Conservation (phyloP, 2,113 vertebrate species). For the Vulpes lagopus region DNA sequence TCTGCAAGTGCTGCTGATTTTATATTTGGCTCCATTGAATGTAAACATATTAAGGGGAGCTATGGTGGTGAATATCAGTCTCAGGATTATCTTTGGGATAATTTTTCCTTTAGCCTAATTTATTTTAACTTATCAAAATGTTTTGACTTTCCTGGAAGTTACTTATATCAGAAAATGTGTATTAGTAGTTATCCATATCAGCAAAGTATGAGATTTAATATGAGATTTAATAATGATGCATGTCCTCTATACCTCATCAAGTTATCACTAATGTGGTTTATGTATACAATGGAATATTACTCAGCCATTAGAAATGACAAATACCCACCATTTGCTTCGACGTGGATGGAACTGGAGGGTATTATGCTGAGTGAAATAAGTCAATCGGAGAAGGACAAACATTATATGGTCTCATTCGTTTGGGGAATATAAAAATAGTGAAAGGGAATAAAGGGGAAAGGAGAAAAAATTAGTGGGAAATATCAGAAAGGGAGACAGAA, state of each 20-base stretch:
- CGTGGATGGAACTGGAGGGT: no score
- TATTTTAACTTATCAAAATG: background rate
- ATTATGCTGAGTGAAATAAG: no score
- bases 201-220: constrained; percentile 30
- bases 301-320: no score
- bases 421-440: no score
- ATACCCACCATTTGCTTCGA: no score
- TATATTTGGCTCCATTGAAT: background rate
- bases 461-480: no score
- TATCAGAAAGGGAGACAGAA: no score
- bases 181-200: background rate
- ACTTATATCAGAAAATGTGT: background rate
- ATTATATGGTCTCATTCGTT: no score
- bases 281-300: no score
- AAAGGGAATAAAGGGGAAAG: no score
- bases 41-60: background rate
- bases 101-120: background rate
- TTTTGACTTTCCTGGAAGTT: constrained; percentile 8
- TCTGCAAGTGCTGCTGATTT: background rate
- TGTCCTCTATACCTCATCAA: background rate
- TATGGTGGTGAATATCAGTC: background rate
- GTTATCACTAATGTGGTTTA: background rate
- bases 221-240: background rate
- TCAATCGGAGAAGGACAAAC: no score
- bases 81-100: background rate